Evolutionary conservation across 2,113 vertebrate species (phyloP).

Genomic region (Arvicanthis niloticus): DNA sequence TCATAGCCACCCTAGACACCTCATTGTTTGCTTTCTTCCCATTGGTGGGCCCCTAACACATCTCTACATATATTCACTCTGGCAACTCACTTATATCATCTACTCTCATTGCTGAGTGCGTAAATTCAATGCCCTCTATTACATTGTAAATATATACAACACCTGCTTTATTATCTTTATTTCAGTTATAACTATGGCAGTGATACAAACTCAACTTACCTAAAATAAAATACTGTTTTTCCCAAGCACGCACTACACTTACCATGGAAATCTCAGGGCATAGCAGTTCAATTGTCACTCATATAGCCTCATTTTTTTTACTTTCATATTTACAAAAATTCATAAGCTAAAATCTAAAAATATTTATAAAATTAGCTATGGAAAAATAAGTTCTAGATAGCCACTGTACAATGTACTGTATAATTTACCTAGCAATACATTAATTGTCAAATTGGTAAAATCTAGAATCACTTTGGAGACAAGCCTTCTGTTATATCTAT

Average conservation of each 20-base stretch:
- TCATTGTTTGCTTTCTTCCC: not conserved
- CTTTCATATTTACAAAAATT: not conserved
- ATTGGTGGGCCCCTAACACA: not conserved
- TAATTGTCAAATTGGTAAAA: not conserved
- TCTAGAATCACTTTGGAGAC: not conserved
- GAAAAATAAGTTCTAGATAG: not conserved
- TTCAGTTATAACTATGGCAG: not conserved
- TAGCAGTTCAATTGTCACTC: not conserved
- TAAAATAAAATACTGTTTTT: not conserved
- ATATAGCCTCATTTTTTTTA: not conserved
- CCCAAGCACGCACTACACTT: not conserved
- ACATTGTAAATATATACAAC: not conserved
- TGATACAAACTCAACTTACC: not conserved
- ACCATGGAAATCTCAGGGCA: not conserved
- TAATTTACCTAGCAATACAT: not conserved
- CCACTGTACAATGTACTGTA: not conserved
- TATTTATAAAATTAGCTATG: not conserved
- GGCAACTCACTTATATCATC: not conserved
- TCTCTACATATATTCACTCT: not conserved
- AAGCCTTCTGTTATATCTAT: not conserved
- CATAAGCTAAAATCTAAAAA: not conserved
- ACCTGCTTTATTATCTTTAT: not conserved
- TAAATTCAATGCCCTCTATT: not conserved
- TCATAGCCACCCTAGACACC: not conserved
- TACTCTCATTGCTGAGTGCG: not conserved